These are phyloP conservation scores for Trisateles emortualis DNA, from an alignment of 2,888 invertebrate species.

Conservation along the genomic window DNA sequence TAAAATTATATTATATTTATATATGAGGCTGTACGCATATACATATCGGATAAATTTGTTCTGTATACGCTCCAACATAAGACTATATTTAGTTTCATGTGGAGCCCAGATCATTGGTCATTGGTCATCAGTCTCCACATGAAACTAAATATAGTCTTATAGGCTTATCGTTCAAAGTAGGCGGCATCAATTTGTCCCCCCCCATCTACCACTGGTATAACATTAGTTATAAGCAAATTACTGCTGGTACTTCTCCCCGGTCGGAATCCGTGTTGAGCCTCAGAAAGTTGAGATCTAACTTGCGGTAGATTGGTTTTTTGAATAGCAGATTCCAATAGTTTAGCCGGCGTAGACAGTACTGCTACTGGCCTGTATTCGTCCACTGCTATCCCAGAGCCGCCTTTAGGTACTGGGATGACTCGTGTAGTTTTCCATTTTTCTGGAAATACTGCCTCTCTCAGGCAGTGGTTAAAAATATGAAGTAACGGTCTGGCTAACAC, in stretches of 20 bases:
- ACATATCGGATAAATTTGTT: too few species aligned
- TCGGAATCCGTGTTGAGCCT: not conserved
- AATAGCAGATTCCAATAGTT: not conserved
- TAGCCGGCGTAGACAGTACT: too few species aligned
- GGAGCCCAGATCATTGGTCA: too few species aligned
- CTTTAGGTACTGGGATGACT: not conserved
- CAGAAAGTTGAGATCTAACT: not conserved
- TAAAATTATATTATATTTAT: too few species aligned
- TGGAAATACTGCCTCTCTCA: slow-evolving; percentile 3
- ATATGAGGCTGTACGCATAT: too few species aligned
- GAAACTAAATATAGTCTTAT: too few species aligned
- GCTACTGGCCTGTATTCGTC: too few species aligned
- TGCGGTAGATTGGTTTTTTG: not conserved
- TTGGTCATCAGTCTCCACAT: too few species aligned
- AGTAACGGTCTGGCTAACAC: slow-evolving; percentile 3
- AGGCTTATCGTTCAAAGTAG: too few species aligned
- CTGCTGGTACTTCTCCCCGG: not conserved
- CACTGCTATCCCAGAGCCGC: too few species aligned
- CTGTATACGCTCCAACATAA: too few species aligned
- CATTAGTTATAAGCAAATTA: not conserved
- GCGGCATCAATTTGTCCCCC: not conserved
- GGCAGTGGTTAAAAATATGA: slow-evolving; percentile 2
- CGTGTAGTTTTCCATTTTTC: slow-evolving; percentile 11
- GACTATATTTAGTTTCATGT: too few species aligned
- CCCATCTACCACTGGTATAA: not conserved